These are phyloP conservation scores for Branchinecta lynchi DNA, from an alignment of 1,140 invertebrate species.

Conservation along the genomic window DNA sequence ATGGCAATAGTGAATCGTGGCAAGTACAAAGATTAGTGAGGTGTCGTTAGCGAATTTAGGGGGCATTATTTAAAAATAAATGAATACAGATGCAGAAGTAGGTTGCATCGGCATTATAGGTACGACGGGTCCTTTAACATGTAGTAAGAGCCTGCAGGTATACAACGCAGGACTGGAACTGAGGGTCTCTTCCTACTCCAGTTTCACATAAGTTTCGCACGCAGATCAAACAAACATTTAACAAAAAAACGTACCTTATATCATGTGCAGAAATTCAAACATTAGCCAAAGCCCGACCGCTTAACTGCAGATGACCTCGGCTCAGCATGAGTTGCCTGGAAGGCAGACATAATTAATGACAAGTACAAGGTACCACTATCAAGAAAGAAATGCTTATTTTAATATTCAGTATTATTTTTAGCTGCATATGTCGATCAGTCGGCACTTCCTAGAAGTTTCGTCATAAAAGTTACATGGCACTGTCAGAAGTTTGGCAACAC, in stretches of 20 bases:
- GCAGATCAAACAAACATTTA: background rate
- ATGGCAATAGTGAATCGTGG: too few relatives aligned
- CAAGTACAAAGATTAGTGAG: too few relatives aligned
- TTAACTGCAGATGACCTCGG: background rate
- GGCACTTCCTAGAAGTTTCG: slow-evolving; percentile 5
- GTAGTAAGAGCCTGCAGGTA: too few relatives aligned
- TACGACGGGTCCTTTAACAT: too few relatives aligned
- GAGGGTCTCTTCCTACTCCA: too few relatives aligned
- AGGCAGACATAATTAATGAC: background rate
- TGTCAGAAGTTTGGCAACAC: background rate
- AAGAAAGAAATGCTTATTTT: background rate
- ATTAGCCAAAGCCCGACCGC: background rate
- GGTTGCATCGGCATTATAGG: too few relatives aligned
- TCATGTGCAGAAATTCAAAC: background rate
- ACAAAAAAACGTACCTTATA: background rate
- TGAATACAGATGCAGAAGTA: too few relatives aligned
- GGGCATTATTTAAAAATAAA: too few relatives aligned
- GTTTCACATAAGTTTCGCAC: too few relatives aligned
- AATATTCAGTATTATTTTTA: background rate
- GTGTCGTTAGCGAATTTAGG: too few relatives aligned
- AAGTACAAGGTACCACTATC: background rate
- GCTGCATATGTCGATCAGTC: slow-evolving; percentile 8
- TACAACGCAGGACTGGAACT: too few relatives aligned
- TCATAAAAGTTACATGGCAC: background rate
- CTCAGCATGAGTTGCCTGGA: background rate